Evolutionary conservation across 2,888 invertebrate species (phyloP), one percentile per base, ranked within the genome.

Genomic region (Hydrotaea cyrtoneurina): DNA sequence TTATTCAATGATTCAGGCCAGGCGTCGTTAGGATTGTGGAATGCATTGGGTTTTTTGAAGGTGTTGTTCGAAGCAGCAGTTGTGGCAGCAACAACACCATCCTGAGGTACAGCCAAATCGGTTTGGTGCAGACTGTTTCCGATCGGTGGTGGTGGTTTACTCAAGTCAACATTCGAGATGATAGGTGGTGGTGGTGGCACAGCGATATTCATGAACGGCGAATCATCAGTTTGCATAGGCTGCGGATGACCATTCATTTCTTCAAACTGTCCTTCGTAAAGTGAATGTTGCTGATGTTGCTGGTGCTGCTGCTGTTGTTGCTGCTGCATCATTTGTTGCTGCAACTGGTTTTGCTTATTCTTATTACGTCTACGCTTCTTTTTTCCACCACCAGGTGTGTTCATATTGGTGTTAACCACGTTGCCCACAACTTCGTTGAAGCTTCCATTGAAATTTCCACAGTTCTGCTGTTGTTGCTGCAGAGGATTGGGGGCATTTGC

Each of bases 1-100:
- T 96, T 95, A 91, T 96, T 96, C 66, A 96, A 93, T 87, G 95
- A 95, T 86, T 96, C 95, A 0, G 97, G 96, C 96, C 96, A 97
- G 72, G 95, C 94, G 87, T 95, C 96, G 13, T 94, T 94, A 4
- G 95, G 94, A 88, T 94, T 94, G 86, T 93, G 93, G 76, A 93
- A 93, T 21, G 91, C 90, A 88, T 92, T 91, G 36, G 92, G 89
- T 87, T 91, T 91, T 79, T 92, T 92, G 43, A 90, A 90, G 66
- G 85, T 72, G 8, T 71, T 46, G 36, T 72, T 53, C 26, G 83
- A 15, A 66, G 73, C 39, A 46, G 72, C 13, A 59, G 75, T 10
- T 23, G 55, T 43, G 15, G 5, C 50, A 31, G 69, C 26, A 36
- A 23, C 43, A n/a, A 80, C 26, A 43, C 77, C 17, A 69, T 71